A percentile compares a stretch with the other conserved stretches of the same genome.
phyloP scores from a whole-genome alignment of 2,797 vertebrate genomes.

The Amblyraja radiata region DNA sequence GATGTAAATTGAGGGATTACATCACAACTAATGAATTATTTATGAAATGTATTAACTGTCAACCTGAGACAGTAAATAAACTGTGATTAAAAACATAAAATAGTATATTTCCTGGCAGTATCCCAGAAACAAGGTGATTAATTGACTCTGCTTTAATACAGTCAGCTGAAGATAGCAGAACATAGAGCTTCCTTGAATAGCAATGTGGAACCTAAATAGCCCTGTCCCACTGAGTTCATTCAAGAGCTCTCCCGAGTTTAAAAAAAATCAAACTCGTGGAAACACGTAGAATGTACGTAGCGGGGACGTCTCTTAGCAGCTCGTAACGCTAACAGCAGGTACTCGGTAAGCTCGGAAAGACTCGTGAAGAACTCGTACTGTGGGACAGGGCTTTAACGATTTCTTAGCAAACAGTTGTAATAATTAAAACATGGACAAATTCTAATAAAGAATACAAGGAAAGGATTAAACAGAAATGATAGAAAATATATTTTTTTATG shows the following conservation, averaged over 20 bases:
- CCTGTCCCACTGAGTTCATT: no score
- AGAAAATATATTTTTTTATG: neutral
- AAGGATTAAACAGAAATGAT: neutral
- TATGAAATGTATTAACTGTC: neutral
- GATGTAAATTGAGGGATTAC: neutral
- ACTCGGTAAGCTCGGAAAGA: no score
- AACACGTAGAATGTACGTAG: no score
- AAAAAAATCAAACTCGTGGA: no score
- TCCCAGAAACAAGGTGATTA: neutral
- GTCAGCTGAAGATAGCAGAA: neutral
- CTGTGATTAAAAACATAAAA: neutral
- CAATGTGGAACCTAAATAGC: neutral
- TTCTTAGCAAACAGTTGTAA: neutral
- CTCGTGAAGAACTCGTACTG: no score
- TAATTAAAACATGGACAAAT: neutral
- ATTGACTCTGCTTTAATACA: neutral
- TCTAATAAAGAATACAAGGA: neutral
- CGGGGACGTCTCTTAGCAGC: no score
- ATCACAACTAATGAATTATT: neutral
- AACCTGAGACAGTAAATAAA: no score
- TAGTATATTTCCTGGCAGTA: neutral
- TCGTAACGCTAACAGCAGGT: no score
- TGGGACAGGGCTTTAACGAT: neutral
- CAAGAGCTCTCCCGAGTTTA: no score
- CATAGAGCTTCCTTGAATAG: neutral